These are phyloP conservation scores for Sycobia sp. DNA, from an alignment of 1,140 invertebrate species.

Conservation along the genomic window DNA sequence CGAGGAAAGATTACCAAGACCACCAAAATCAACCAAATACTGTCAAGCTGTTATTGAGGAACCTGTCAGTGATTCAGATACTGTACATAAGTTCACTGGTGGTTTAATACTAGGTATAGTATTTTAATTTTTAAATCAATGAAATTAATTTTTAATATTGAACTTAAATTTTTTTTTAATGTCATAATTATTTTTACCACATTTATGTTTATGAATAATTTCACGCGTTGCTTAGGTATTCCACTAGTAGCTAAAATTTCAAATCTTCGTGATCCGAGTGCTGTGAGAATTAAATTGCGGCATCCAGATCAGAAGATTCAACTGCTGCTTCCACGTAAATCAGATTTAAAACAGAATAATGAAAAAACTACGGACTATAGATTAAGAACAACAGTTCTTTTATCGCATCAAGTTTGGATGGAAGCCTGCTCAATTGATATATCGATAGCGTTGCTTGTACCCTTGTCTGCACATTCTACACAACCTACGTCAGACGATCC, in stretches of 20 bases:
- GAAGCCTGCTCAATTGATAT: constrained; percentile 89
- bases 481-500: constrained; percentile 65
- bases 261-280: constrained; percentile 74
- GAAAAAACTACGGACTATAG: constrained; percentile 69
- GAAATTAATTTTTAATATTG: too few relatives aligned
- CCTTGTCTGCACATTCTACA: constrained; percentile 65
- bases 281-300: constrained; percentile 82
- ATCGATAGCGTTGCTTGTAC: constrained; percentile 79
- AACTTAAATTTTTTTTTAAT: too few relatives aligned
- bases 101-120: constrained; percentile 74
- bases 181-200: too few relatives aligned
- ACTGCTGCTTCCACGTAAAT: constrained; percentile 75
- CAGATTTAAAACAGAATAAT: constrained; percentile 67
- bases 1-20: constrained; percentile 58
- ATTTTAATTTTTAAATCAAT: background rate
- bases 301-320: constrained; percentile 92
- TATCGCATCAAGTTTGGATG: constrained; percentile 90
- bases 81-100: constrained; percentile 89
- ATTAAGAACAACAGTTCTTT: constrained; percentile 80
- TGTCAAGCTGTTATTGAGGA: constrained; percentile 84
- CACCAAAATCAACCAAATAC: constrained; percentile 51
- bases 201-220: too few relatives aligned
- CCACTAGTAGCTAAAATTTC: constrained; percentile 84
- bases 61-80: constrained; percentile 81
- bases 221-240: constrained; percentile 64